Percentiles rank a stretch among this genome's conserved stretches.
These are phyloP conservation scores for Caenorhabditis panamensis DNA, from an alignment of 2,888 invertebrate genomes.

Conservation along the genomic window DNA sequence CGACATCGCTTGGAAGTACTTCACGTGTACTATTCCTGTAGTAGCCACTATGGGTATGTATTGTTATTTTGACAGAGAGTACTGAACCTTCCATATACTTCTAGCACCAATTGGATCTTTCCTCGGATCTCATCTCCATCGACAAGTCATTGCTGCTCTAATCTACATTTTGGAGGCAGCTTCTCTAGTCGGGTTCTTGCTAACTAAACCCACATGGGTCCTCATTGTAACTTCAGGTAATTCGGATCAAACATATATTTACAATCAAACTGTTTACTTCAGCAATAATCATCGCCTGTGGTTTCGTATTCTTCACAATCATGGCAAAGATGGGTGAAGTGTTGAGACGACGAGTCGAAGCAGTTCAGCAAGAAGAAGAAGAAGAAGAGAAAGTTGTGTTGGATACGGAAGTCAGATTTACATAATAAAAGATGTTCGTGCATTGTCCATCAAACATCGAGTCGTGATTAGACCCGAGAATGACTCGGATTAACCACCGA, in stretches of 20 bases:
- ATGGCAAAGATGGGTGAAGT: conserved; percentile 61
- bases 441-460: conserved; percentile 12
- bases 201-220: conserved; percentile 68
- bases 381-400: conserved; percentile 34
- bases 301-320: conserved; percentile 69
- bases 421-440: conserved; percentile 17
- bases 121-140: conserved; percentile 78
- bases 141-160: conserved; percentile 72
- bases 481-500: conserved; percentile 13
- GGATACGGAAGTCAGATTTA: conserved; percentile 2
- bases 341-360: conserved; percentile 61
- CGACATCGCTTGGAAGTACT: conserved; percentile 74
- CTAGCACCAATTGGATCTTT: conserved; percentile 76
- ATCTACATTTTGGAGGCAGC: conserved; percentile 72
- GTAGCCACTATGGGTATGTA: conserved; percentile 72
- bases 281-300: conserved; percentile 61
- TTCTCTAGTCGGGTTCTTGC: conserved; percentile 73
- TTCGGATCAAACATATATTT: neutral
- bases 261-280: neutral
- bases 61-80: no score
- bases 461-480: neutral
- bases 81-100: no score
- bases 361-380: conserved; percentile 47
- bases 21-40: conserved; percentile 70
- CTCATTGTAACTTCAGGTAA: conserved; percentile 65